phyloP scores from a whole-genome alignment of 2,888 invertebrate species.

The Nomada hirtipes region DNA sequence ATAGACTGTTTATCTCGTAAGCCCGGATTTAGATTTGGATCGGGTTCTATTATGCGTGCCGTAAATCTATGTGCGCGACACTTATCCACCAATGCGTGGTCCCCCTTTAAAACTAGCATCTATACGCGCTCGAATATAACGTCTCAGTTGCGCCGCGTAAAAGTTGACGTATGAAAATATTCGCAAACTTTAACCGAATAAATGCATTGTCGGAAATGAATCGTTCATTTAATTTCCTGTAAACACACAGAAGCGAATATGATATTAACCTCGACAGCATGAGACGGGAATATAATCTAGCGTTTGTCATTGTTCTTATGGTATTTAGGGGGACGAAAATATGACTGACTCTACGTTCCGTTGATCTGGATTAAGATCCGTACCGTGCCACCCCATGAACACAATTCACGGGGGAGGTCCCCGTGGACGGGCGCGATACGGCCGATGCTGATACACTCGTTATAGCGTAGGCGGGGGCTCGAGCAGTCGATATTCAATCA shows the following conservation, averaged over 20 bases:
- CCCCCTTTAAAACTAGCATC: constrained; percentile 12
- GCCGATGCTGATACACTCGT: constrained; percentile 65
- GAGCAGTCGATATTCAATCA: constrained; percentile 76
- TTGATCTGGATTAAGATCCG: constrained; percentile 56
- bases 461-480: constrained; percentile 58
- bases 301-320: not conserved
- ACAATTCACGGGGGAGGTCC: constrained; percentile 47
- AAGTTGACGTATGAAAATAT: too few relatives aligned
- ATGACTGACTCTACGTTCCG: constrained; percentile 21
- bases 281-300: not conserved
- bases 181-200: too few relatives aligned
- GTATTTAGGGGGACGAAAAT: constrained; percentile 16
- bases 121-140: not conserved
- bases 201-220: not conserved
- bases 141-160: not conserved
- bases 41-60: constrained; percentile 67
- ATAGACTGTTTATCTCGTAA: constrained; percentile 82
- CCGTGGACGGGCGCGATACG: constrained; percentile 59
- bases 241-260: not conserved
- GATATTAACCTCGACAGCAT: too few relatives aligned
- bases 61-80: constrained; percentile 7
- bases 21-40: constrained; percentile 80
- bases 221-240: not conserved
- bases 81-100: not conserved
- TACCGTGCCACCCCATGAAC: constrained; percentile 11